phyloP scores from a whole-genome alignment of 2,113 vertebrate species.

The Gopherus evgoodei region DNA sequence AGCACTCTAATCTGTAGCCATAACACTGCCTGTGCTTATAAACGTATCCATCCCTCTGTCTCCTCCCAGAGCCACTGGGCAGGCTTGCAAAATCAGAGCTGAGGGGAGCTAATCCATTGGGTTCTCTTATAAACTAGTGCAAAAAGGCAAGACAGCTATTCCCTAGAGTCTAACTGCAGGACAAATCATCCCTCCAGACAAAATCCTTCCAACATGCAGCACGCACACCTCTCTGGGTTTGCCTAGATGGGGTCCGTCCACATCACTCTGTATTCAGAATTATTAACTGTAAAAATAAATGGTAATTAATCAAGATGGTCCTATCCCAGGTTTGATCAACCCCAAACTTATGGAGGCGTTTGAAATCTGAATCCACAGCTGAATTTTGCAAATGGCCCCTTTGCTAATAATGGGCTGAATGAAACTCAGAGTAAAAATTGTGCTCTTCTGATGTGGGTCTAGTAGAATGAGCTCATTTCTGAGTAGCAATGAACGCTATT shows the following conservation, averaged over 20 bases:
- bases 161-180: neutral
- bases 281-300: neutral
- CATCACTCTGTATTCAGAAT: neutral
- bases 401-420: fast-evolving
- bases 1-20: neutral
- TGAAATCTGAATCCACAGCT: neutral
- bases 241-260: neutral
- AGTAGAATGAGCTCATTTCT: neutral
- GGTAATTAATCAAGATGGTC: neutral
- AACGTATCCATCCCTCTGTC: neutral
- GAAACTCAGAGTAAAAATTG: neutral
- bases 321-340: neutral
- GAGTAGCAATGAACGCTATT: neutral
- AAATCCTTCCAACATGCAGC: neutral
- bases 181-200: neutral
- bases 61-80: neutral
- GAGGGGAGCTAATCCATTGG: fast-evolving
- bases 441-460: neutral
- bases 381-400: neutral
- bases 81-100: neutral
- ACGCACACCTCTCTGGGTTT: fast-evolving
- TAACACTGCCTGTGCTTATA: fast-evolving
- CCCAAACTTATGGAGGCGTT: neutral
- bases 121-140: neutral
- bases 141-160: neutral